These are phyloP conservation scores for Falco berigora DNA, from an alignment of 2,797 vertebrate genomes.

Conservation along the genomic window DNA sequence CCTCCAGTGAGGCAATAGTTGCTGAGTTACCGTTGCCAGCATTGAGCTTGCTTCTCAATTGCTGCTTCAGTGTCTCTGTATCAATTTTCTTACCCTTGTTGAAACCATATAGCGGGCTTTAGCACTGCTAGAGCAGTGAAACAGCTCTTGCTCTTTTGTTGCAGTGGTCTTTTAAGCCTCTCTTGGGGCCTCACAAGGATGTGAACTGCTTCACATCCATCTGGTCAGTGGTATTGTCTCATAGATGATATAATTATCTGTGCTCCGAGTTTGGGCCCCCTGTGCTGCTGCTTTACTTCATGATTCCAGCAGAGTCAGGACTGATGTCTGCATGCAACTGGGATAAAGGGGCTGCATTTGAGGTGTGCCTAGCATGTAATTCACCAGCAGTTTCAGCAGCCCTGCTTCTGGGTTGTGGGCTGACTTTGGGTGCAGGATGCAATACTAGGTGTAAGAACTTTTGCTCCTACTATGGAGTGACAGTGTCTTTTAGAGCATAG, in stretches of 20 bases:
- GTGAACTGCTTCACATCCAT: fast-evolving
- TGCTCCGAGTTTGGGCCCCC: neutral
- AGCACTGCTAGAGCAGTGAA: neutral
- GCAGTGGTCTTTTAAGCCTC: neutral
- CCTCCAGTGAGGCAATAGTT: neutral
- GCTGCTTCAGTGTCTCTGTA: neutral
- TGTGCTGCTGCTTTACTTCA: neutral
- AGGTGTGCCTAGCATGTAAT: neutral
- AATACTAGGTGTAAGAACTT: neutral
- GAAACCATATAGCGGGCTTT: neutral
- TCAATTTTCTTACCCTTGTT: neutral
- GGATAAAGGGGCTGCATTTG: neutral
- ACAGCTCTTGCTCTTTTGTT: neutral
- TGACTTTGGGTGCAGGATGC: neutral
- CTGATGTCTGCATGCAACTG: neutral
- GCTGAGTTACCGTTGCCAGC: neutral
- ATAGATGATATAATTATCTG: neutral
- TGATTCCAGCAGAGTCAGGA: neutral
- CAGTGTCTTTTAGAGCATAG: neutral
- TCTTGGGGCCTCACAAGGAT: neutral
- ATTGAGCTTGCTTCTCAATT: neutral
- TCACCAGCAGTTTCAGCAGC: neutral
- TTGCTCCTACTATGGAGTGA: neutral
- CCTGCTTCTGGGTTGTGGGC: neutral
- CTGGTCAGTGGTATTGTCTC: neutral